These are phyloP conservation scores for Saccostrea cuccullata DNA, from an alignment of 1,140 invertebrate genomes.

Conservation along the genomic window DNA sequence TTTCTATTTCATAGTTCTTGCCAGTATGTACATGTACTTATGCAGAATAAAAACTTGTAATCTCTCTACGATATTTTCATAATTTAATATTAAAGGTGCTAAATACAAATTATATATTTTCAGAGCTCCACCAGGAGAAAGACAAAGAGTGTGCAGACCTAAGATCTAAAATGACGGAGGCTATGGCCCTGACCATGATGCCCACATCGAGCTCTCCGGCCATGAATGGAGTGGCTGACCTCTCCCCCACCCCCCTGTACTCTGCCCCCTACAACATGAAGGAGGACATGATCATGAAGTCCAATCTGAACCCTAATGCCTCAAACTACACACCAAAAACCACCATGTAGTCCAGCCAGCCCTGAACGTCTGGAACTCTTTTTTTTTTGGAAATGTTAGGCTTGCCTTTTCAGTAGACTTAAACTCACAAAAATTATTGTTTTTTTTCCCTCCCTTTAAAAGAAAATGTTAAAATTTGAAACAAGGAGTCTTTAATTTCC, in stretches of 20 bases:
- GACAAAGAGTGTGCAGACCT: conserved; percentile 94
- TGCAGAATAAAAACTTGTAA: too few species aligned
- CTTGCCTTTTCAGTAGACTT: background rate
- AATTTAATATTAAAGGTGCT: too few species aligned
- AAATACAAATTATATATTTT: conserved; percentile 59
- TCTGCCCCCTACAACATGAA: conserved; percentile 80
- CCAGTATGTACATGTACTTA: too few species aligned
- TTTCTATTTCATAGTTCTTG: too few species aligned
- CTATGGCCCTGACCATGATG: conserved; percentile 89
- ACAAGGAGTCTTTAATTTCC: background rate
- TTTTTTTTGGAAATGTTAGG: conserved; percentile 2
- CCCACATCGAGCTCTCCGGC: conserved; percentile 78
- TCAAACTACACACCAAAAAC: conserved; percentile 89
- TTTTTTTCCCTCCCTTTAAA: background rate
- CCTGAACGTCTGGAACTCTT: background rate
- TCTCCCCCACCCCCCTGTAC: conserved; percentile 72
- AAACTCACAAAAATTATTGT: background rate
- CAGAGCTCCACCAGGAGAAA: conserved; percentile 87
- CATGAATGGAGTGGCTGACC: conserved; percentile 71
- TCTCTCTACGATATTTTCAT: too few species aligned
- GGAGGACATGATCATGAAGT: conserved; percentile 77
- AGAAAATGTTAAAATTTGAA: background rate
- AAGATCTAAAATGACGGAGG: conserved; percentile 91
- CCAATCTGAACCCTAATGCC: conserved; percentile 93
- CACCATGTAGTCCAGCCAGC: conserved; percentile 38